Percentiles rank a stretch among this genome's conserved stretches.
Conservation (phyloP, 1,140 invertebrate genomes). For the Drosophila santomea region DNA sequence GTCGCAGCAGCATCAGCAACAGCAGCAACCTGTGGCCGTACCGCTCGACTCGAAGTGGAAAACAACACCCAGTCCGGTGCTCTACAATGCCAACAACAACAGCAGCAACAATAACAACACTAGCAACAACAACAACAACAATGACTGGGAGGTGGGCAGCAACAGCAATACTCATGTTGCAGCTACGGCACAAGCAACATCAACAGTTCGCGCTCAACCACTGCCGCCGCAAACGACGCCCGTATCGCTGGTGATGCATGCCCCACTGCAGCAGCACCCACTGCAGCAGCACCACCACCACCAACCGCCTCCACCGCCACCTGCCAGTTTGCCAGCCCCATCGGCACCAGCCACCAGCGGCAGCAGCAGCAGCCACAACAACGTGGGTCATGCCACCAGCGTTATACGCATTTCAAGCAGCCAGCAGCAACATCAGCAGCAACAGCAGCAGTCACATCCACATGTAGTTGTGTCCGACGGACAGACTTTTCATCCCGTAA, state of each 20-base stretch:
- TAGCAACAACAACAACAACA: conserved; percentile 50
- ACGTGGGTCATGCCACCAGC: conserved; percentile 87
- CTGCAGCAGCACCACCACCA: conserved; percentile 81
- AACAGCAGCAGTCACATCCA: conserved; percentile 45
- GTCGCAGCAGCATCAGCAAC: conserved; percentile 85
- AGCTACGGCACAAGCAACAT: conserved; percentile 74
- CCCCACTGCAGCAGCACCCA: conserved; percentile 85
- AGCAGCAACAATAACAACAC: conserved; percentile 60
- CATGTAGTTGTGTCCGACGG: conserved; percentile 58
- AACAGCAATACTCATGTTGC: conserved; percentile 16
- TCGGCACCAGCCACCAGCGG: conserved; percentile 85
- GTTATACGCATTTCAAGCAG: conserved; percentile 93
- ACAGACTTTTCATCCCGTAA: conserved; percentile 88
- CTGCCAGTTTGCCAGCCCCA: conserved; percentile 61
- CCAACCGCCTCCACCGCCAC: conserved; percentile 52
- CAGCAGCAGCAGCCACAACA: conserved; percentile 87
- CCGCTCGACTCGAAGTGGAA: conserved; percentile 79
- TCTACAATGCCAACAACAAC: conserved; percentile 71
- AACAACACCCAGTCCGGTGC: conserved; percentile 79
- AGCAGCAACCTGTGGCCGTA: conserved; percentile 47
- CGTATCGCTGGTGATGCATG: conserved; percentile 84
- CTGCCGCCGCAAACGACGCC: conserved; percentile 76
- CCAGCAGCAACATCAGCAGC: conserved; percentile 72
- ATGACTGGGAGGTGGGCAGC: conserved; percentile 73
- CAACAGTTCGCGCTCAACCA: conserved; percentile 82